phyloP scores from a whole-genome alignment of 2,113 vertebrate genomes.

The Cyrtonyx montezumae region DNA sequence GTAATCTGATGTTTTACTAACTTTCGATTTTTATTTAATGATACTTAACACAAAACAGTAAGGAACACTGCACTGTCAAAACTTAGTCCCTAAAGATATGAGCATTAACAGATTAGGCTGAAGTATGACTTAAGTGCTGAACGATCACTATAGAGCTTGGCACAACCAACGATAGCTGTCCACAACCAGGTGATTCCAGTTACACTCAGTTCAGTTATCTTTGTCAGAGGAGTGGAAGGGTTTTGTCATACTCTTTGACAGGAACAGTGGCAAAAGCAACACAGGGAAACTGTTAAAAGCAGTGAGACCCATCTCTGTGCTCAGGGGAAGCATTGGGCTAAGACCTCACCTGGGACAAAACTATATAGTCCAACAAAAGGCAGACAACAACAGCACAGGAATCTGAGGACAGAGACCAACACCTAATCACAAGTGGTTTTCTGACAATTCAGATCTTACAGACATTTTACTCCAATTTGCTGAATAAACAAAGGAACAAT shows the following conservation, averaged over 20 bases:
- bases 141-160: neutral
- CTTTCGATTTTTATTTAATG: too few relatives aligned
- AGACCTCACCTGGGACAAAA: neutral
- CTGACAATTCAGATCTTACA: neutral
- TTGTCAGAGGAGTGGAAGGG: neutral
- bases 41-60: neutral
- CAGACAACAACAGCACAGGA: neutral
- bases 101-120: neutral
- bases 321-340: neutral
- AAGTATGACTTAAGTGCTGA: neutral
- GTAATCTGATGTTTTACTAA: neutral
- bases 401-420: neutral
- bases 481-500: neutral
- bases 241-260: neutral
- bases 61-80: neutral
- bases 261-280: neutral
- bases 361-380: accelerated
- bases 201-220: neutral
- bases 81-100: neutral
- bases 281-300: neutral
- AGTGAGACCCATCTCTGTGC: neutral
- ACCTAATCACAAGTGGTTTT: neutral
- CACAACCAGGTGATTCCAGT: neutral
- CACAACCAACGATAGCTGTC: neutral
- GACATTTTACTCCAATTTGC: accelerated